Evolutionary conservation across 2,797 vertebrate species (phyloP).

Genomic region (Agapornis canus): DNA sequence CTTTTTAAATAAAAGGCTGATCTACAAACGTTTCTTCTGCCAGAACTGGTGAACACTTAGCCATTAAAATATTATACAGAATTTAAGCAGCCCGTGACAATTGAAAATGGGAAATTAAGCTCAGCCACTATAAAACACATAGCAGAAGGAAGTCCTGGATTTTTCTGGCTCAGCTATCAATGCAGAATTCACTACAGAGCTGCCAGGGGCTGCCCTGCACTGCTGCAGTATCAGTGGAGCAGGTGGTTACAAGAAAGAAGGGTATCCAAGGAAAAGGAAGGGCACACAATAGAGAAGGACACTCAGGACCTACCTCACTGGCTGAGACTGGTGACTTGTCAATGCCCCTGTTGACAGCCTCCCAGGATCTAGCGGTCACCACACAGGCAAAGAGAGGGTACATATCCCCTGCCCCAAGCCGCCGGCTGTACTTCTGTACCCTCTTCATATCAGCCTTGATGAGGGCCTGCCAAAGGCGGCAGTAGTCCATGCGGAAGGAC

Average conservation of each 20-base stretch:
- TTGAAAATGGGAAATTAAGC: neutral
- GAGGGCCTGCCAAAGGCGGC: conserved; percentile 92
- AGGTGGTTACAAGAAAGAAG: neutral
- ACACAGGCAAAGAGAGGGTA: conserved; percentile 94
- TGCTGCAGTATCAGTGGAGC: neutral
- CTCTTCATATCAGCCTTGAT: conserved; percentile 87
- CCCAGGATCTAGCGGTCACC: conserved; percentile 92
- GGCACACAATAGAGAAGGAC: fast-evolving
- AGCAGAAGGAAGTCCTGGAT: neutral
- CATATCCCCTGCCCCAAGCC: conserved; percentile 89
- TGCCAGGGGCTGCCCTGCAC: neutral
- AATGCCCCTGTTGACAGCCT: conserved; percentile 88
- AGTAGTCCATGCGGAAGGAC: conserved; percentile 92
- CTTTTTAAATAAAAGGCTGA: conserved; percentile 6
- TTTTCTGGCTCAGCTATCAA: neutral
- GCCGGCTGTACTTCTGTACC: conserved; percentile 87
- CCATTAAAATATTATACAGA: conserved; percentile 6
- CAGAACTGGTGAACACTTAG: neutral
- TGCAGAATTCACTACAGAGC: neutral
- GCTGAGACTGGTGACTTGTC: conserved; percentile 82
- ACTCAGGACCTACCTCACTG: conserved; percentile 78
- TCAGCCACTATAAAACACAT: neutral
- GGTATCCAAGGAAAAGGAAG: neutral
- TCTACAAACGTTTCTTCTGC: conserved; percentile 2
- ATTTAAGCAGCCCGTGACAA: neutral